Conservation (phyloP, 2,113 vertebrate species). For the Elaphurus davidianus region DNA sequence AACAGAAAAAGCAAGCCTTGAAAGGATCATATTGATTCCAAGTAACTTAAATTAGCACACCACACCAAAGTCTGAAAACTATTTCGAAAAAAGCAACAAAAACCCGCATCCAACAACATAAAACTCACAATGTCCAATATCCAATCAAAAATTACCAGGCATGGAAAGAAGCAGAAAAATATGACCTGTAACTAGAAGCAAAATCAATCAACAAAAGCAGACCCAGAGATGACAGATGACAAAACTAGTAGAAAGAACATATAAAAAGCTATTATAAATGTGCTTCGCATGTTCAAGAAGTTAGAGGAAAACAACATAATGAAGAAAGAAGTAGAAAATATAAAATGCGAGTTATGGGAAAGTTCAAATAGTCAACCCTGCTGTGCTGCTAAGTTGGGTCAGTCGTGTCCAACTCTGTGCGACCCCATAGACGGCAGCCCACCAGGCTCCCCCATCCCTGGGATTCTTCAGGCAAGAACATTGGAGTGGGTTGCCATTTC, state of each 20-base stretch:
- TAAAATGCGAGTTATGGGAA: not conserved
- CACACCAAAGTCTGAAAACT: not conserved
- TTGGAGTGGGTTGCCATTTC: too few species aligned
- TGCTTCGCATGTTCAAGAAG: not conserved
- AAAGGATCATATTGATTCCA: not conserved
- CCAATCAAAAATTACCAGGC: not conserved
- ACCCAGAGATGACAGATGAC: not conserved
- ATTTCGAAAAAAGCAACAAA: not conserved
- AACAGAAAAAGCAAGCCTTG: not conserved
- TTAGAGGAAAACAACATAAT: not conserved
- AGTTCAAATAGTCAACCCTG: not conserved
- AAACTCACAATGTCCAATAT: not conserved
- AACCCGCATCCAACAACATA: not conserved
- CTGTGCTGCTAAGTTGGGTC: too few species aligned
- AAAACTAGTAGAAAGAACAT: slow-evolving; percentile 12
- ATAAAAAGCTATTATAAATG: not conserved
- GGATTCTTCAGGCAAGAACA: too few species aligned
- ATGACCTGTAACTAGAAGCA: not conserved
- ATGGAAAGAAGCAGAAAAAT: not conserved
- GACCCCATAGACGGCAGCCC: too few species aligned
- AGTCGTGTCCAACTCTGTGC: too few species aligned
- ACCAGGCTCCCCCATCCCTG: too few species aligned
- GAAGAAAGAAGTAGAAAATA: not conserved
- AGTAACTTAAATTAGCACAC: not conserved
- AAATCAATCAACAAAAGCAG: slow-evolving; percentile 24